A percentile compares a stretch with the other conserved stretches of the same genome.
phyloP scores from a whole-genome alignment of 1,140 invertebrate genomes.

The Saccostrea echinata region DNA sequence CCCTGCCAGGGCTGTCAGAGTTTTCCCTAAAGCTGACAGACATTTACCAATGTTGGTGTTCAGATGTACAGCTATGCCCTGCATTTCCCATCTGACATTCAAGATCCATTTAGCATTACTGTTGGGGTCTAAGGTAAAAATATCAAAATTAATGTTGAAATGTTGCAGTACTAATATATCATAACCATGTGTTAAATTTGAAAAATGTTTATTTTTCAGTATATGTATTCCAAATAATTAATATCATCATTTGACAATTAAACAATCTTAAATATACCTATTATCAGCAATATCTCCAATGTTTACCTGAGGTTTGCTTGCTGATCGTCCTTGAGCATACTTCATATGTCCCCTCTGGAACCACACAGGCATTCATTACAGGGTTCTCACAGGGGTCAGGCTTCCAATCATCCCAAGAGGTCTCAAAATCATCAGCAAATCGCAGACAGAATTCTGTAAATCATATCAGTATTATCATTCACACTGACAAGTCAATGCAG shows the following conservation, averaged over 20 bases:
- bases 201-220: no score
- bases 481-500: not conserved
- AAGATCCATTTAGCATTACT: constrained; percentile 99
- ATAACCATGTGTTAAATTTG: no score
- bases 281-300: no score
- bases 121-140: constrained; percentile 69
- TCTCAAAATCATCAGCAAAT: constrained; percentile 98
- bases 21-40: constrained; percentile 94
- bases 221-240: no score
- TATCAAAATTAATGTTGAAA: not conserved
- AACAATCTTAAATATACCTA: no score
- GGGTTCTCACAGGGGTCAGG: constrained; percentile 86
- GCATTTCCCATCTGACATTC: constrained; percentile 99
- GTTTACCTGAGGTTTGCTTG: constrained; percentile 72
- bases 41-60: constrained; percentile 98
- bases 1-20: constrained; percentile 93
- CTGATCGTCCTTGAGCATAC: constrained; percentile 92
- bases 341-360: constrained; percentile 98
- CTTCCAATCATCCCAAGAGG: constrained; percentile 97
- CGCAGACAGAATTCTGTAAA: constrained; percentile 91
- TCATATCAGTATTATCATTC: not conserved
- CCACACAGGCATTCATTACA: constrained; percentile 96
- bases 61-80: constrained; percentile 97
- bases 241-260: no score
- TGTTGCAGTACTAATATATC: no score